Evolutionary conservation across 2,888 invertebrate species (phyloP), one percentile per base, ranked within the genome.

Genomic region (Sphaerophoria rueppellii): DNA sequence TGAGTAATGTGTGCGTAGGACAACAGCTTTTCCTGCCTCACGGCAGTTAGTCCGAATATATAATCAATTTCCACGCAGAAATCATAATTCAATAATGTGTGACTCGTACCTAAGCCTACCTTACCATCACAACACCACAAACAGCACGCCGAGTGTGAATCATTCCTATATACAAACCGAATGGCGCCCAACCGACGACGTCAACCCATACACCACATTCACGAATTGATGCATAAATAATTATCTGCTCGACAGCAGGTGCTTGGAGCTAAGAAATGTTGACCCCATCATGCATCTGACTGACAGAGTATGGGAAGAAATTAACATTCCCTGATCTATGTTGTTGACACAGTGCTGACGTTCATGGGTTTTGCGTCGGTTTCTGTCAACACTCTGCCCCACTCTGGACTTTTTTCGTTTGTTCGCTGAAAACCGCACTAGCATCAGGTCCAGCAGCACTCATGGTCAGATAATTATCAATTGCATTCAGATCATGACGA

Each of bases 171-270:
- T 48, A 34, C 61, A 46, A 0, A 3, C 43, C 24, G 24, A 24
- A n/a, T 24, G 7, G 40, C 4, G 11, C n/a, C 40, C 14, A 11
- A 32, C 16, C 6, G 12, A 4, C 1, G 37, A 24, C 24, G 24
- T 1, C 34, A 5, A 50, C 11, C n/a, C 6, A n/a, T n/a, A 9
- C 55, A 71, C 35, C 46, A 4, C 50, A 24, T 43, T 6, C 16
- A 52, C 35, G 58, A 63, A 52, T 63, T 80, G 76, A 71, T 67
- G 65, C 69, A 81, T 80, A 61, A 80, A 85, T 83, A 83, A 80
- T 83, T 63, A 72, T 72, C 60, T 67, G 61, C 57, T 61, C 67
- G 55, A 57, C 57, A 70, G 57, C 71, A 79, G 75, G 79, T 83
- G 79, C 58, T 70, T 79, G 82, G 32, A 65, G 80, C 32, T 58